Conservation (phyloP, 2,113 vertebrate species). For the Crocuta crocuta region DNA sequence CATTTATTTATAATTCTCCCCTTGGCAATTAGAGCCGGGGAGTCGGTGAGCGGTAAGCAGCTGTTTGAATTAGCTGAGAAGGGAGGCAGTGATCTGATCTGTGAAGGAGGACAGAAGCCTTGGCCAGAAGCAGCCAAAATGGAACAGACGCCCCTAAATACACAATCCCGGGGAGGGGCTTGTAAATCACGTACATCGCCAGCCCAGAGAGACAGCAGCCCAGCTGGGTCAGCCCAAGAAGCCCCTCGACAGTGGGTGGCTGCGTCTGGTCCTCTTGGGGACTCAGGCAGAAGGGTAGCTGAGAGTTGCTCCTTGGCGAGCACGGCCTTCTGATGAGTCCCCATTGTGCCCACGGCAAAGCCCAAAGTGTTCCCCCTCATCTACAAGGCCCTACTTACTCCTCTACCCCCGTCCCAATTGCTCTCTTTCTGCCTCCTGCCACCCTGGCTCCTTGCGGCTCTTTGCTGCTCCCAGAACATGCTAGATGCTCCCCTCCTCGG, state of each 20-base stretch:
- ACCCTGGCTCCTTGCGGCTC: accelerated
- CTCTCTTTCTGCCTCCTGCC: accelerated
- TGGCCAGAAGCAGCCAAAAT: slow-evolving; percentile 78
- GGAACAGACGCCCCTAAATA: slow-evolving; percentile 74
- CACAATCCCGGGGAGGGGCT: slow-evolving; percentile 31
- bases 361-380: no score
- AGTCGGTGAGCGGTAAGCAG: slow-evolving; percentile 85
- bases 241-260: neutral
- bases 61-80: slow-evolving; percentile 85
- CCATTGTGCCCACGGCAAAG: neutral
- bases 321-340: neutral
- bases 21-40: slow-evolving; percentile 82
- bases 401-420: neutral
- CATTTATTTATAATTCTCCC: slow-evolving; percentile 89
- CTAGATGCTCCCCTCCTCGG: accelerated
- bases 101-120: slow-evolving; percentile 84
- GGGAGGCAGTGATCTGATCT: slow-evolving; percentile 85
- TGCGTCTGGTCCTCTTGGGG: neutral
- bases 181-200: slow-evolving; percentile 44
- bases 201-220: slow-evolving; percentile 4
- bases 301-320: neutral
- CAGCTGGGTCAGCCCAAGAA: neutral
- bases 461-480: neutral
- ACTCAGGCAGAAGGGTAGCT: neutral
- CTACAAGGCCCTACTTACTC: neutral